Conservation (phyloP, 2,888 invertebrate genomes). For the Scaptomyza caliginosa region DNA sequence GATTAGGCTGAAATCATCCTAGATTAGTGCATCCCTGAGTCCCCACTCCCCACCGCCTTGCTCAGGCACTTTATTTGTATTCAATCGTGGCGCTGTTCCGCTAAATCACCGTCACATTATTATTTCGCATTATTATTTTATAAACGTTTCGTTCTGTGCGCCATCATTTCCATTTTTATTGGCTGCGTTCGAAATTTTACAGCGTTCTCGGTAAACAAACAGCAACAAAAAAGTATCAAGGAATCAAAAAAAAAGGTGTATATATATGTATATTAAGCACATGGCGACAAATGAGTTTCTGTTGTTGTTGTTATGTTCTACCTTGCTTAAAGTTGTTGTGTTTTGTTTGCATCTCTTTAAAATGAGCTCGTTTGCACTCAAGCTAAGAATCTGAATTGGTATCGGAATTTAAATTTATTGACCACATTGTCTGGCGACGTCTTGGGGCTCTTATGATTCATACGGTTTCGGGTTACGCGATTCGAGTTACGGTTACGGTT, state of each 20-base stretch:
- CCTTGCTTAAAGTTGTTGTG: constrained; percentile 6
- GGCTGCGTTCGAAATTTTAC: constrained; percentile 74
- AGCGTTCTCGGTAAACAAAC: constrained; percentile 56
- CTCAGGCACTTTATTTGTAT: constrained; percentile 81
- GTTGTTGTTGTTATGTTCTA: constrained; percentile 8
- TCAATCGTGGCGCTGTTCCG: constrained; percentile 81
- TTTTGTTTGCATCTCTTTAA: constrained; percentile 62
- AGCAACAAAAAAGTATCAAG: neutral
- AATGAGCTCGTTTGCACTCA: constrained; percentile 71
- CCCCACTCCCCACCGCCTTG: constrained; percentile 16
- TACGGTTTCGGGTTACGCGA: constrained; percentile 45
- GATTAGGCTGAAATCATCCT: constrained; percentile 80
- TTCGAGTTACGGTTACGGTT: constrained; percentile 30
- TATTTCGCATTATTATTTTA: constrained; percentile 82
- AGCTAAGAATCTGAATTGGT: constrained; percentile 30
- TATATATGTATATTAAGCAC: neutral
- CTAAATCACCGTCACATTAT: constrained; percentile 83
- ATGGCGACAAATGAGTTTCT: constrained; percentile 46
- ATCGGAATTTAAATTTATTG: constrained; percentile 69
- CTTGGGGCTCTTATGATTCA: constrained; percentile 61
- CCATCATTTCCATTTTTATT: constrained; percentile 82
- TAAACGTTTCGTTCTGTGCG: constrained; percentile 75
- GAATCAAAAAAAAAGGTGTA: neutral
- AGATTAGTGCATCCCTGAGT: constrained; percentile 72
- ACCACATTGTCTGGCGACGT: constrained; percentile 39